Evolutionary conservation across 2,888 invertebrate species (phyloP), one percentile per base, ranked within the genome.

Genomic region (Drosophila anomelani): DNA sequence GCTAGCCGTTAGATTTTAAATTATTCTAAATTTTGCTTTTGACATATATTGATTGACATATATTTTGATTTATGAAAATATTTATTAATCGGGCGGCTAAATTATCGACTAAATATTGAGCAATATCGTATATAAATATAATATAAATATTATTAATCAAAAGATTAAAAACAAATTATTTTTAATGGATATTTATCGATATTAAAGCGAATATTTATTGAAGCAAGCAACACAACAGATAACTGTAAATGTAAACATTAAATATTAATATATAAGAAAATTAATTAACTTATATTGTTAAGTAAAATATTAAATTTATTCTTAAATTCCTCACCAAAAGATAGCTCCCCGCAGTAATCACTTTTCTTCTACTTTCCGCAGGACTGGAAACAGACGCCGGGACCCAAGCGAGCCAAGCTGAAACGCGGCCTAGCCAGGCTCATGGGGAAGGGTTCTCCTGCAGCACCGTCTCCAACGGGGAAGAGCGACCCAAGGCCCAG

Each of bases 361-460:
- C 10, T 8, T 8, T 10, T 51, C 2, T 23, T 34, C 32, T 43
- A 36, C 41, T 32, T 26, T 51, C 29, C 43, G 23, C 58, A 73
- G 73, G 73, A 58, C n/a, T 73, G 66, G 73, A 74, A 43, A 36
- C 61, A 59, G 15, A 58, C 46, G 3, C 88, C 57, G 55, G 77
- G 75, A 8, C 88, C 90, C 79, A 87, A 84, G 70, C 91, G 81
- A 53, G 90, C 91, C 83, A 91, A 89, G 61, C 78, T 92, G 85
- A 92, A 90, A 60, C 90, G 90, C 77, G 90, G 91, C 26, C 81
- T 91, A 67, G 86, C 85, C 49, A 82, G 81, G 34, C 79, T 91
- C 13, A 86, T 91, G 79, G 78, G 84, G 83, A 87, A 75, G 73
- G 63, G 41, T 20, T 26, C 64, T 12, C 63, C 49, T 1, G 74